These are phyloP conservation scores for Wiebesia pumilae DNA, from an alignment of 1,140 invertebrate species.

Conservation along the genomic window DNA sequence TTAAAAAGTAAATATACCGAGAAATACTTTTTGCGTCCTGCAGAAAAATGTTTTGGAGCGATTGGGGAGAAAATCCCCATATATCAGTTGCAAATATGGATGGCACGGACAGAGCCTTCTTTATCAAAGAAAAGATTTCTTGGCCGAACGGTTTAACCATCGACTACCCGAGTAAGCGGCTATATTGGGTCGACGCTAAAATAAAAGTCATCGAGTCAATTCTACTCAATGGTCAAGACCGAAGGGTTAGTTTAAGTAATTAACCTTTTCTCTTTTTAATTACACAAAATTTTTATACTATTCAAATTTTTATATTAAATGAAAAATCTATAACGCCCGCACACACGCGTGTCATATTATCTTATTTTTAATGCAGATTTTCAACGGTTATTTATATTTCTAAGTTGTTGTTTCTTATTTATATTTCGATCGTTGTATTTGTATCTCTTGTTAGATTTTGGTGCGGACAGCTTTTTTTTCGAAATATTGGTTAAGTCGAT, in stretches of 20 bases:
- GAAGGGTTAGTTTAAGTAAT: conserved; percentile 70
- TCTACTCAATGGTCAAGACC: conserved; percentile 82
- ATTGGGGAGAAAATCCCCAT: conserved; percentile 84
- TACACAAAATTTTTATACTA: not conserved
- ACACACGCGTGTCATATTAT: too few relatives aligned
- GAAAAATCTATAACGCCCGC: too few relatives aligned
- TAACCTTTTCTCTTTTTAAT: not conserved
- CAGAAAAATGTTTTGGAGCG: conserved; percentile 89
- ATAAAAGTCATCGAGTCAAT: conserved; percentile 84
- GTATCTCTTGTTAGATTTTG: too few relatives aligned
- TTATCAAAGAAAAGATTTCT: conserved; percentile 77
- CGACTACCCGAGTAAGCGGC: conserved; percentile 86
- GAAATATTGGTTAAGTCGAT: too few relatives aligned
- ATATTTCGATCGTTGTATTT: too few relatives aligned
- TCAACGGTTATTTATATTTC: too few relatives aligned
- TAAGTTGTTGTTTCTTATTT: too few relatives aligned
- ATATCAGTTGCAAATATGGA: conserved; percentile 91
- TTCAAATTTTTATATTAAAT: too few relatives aligned
- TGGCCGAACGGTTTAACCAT: conserved; percentile 94
- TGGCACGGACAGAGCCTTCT: conserved; percentile 78
- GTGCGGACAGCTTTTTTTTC: too few relatives aligned
- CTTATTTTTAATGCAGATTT: too few relatives aligned
- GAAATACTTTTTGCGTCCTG: not conserved
- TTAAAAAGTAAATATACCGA: conserved; percentile 4
- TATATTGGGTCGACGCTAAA: conserved; percentile 88